Percentiles rank a stretch among this genome's conserved stretches.
Evolutionary conservation across 1,140 invertebrate genomes (phyloP).

Genomic region (Eulimnadia texana): DNA sequence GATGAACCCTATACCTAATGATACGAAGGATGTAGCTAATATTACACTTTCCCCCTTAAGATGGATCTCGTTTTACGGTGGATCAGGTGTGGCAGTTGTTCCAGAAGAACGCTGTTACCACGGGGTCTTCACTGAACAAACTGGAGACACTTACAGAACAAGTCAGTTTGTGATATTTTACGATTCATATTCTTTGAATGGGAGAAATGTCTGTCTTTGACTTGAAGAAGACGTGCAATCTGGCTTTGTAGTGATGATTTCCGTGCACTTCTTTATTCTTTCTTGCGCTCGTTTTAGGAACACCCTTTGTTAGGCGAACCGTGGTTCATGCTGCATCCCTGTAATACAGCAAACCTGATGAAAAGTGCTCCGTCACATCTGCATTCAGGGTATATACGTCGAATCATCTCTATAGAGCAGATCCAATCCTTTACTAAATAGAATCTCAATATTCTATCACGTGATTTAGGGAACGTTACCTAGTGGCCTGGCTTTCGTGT

Average conservation of each 20-base stretch:
- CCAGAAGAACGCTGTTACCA: not conserved
- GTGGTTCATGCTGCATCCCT: slow-evolving; percentile 32
- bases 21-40: not conserved
- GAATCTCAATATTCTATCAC: not conserved
- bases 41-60: slow-evolving; percentile 19
- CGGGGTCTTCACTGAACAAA: not conserved
- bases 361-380: not conserved
- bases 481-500: slow-evolving; percentile 9
- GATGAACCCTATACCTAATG: not conserved
- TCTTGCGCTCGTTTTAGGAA: slow-evolving; percentile 23
- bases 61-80: slow-evolving; percentile 28
- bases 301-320: slow-evolving; percentile 32
- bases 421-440: not conserved
- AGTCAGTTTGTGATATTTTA: not conserved
- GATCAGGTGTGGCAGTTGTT: slow-evolving; percentile 30
- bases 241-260: not conserved
- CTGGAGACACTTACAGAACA: not conserved
- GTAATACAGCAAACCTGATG: slow-evolving; percentile 29
- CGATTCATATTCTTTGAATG: no score
- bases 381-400: not conserved
- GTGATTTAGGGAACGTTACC: not conserved
- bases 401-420: not conserved
- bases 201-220: no score
- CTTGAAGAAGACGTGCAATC: not conserved
- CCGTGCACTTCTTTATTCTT: not conserved